Evolutionary conservation across 2,888 invertebrate species (phyloP).

Genomic region (Tanytarsus gracilentus): DNA sequence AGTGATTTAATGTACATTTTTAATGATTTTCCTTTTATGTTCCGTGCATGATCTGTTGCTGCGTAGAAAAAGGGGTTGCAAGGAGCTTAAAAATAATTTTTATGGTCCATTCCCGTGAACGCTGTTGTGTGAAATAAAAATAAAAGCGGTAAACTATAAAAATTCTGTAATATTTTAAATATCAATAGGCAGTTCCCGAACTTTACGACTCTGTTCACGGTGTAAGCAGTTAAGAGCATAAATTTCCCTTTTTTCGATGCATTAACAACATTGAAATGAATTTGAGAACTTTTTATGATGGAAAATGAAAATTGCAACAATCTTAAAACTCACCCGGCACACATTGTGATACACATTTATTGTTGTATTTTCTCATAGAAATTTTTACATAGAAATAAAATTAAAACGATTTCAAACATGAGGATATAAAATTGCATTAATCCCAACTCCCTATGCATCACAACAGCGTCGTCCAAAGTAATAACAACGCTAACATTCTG

Average conservation of each 20-base stretch:
- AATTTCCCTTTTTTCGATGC: constrained; percentile 6
- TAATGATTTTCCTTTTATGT: constrained; percentile 25
- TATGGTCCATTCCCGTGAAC: constrained; percentile 11
- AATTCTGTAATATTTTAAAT: constrained; percentile 13
- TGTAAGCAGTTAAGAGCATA: too few species aligned
- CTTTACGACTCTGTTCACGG: too few species aligned
- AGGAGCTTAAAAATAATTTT: constrained; percentile 16
- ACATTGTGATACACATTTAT: too few species aligned
- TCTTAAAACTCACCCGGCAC: too few species aligned
- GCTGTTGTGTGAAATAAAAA: neutral
- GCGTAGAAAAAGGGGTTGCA: neutral
- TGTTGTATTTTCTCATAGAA: too few species aligned
- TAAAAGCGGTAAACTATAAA: constrained; percentile 22
- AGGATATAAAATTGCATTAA: constrained; percentile 17
- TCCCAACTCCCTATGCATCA: constrained; percentile 12
- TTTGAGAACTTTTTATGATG: too few species aligned
- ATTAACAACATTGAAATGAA: too few species aligned
- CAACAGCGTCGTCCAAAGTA: constrained; percentile 13
- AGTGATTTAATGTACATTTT: constrained; percentile 25
- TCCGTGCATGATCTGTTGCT: constrained; percentile 8
- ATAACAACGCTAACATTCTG: constrained; percentile 5
- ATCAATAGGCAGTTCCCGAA: constrained; percentile 12
- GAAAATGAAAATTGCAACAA: too few species aligned
- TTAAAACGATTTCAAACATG: constrained; percentile 20
- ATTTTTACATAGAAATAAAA: constrained; percentile 19